Evolutionary conservation across 2,797 vertebrate genomes (phyloP), one percentile per base, ranked within the genome.

Genomic region (Hippocampus kuda): DNA sequence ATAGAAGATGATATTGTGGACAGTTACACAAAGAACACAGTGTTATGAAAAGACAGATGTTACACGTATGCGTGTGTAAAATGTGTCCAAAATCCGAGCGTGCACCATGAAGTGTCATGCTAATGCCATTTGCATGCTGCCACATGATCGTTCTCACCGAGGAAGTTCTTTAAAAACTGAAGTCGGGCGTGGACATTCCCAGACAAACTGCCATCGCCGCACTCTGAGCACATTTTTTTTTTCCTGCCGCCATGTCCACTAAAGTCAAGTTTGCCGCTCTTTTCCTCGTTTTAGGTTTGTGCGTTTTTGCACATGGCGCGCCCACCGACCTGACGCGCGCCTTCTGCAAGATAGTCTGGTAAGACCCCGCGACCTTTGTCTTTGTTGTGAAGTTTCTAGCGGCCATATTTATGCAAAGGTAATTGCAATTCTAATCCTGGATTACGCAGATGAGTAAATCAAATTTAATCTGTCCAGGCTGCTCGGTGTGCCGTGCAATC

Each of bases 311-410:
- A 30, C 74, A 44, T 8, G 62, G 78, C 3, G 9, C 7, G 27
- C 70, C 70, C 0, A 11, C 42, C 0, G 70, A 77, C 18, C n/a
- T 26, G 7, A 75, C 74, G 3, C 72, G 73, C 0, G 79, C 80
- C 67, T 85, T 66, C 75, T 89, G 86, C 78, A 88, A 67, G 63
- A 78, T 85, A 9, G 70, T 83, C 66, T 87, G 86, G 86, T 87
- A 75, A 83, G 81, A 41, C 16, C 41, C 22, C 44, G 5, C 16
- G 3, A 62, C 26, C 6, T 38, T 54, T 63, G 6, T 41, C 6
- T 68, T 44, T 42, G 15, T 24, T 11, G n/a, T 26, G 22, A 51
- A 26, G 13, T 49, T 27, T 59, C 5, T 49, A 66, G 24, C 26
- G 1, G 16, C 3, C 7, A 54, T 38, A 38, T 42, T 26, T 24